Conservation (phyloP, 2,888 invertebrate genomes). For the Acleris sparsana region DNA sequence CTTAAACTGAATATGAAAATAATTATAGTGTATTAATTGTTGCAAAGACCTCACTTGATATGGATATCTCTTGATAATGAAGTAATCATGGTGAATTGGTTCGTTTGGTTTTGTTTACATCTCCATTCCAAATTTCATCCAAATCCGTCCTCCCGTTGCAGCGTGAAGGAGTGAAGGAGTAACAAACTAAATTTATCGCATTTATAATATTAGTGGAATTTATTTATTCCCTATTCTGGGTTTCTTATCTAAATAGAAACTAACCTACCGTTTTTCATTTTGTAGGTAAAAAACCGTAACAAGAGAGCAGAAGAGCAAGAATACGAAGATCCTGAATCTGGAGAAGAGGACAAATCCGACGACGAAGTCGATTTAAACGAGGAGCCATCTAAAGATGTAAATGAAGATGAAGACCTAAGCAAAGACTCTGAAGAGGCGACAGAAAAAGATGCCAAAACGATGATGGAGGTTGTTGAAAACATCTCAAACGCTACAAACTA, state of each 20-base stretch:
- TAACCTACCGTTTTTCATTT: slow-evolving; percentile 36
- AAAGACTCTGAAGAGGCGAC: slow-evolving; percentile 52
- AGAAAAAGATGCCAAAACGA: slow-evolving; percentile 59
- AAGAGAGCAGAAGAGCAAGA: slow-evolving; percentile 85
- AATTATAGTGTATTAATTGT: no score
- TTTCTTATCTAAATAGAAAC: neutral
- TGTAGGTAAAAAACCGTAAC: slow-evolving; percentile 79
- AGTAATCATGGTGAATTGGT: no score
- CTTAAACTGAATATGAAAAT: no score
- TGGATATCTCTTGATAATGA: no score
- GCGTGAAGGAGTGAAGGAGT: no score
- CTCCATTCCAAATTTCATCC: no score
- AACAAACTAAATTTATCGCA: no score
- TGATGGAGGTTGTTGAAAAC: slow-evolving; percentile 66
- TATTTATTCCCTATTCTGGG: no score
- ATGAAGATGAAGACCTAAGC: slow-evolving; percentile 50
- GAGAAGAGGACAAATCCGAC: slow-evolving; percentile 81
- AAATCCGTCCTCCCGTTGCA: no score
- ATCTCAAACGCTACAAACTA: slow-evolving; percentile 84
- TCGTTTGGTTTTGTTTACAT: no score
- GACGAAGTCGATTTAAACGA: slow-evolving; percentile 68
- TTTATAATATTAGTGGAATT: no score
- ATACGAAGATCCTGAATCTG: slow-evolving; percentile 86
- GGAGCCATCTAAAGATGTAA: slow-evolving; percentile 56
- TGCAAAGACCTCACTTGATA: no score